Evolutionary conservation across 2,797 vertebrate genomes (phyloP).

Genomic region (Spinus olivaceus): DNA sequence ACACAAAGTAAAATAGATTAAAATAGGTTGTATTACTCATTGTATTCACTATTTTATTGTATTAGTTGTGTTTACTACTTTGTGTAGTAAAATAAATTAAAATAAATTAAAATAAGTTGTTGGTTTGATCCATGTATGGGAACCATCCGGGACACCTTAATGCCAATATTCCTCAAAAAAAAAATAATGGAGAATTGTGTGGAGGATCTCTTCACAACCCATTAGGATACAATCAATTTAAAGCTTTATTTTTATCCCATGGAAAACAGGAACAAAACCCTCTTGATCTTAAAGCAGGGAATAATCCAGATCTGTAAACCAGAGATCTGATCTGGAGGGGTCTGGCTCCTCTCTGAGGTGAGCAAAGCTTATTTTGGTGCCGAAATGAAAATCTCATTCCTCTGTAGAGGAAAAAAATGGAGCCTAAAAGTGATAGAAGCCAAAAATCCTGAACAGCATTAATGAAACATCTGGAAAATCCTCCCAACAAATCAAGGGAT

Average conservation of each 20-base stretch:
- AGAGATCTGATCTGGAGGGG: not conserved
- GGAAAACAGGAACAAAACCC: not conserved
- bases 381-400: not conserved
- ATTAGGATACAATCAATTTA: not conserved
- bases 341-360: not conserved
- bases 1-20: not conserved
- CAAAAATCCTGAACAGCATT: not conserved
- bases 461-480: not conserved
- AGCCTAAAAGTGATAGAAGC: not conserved
- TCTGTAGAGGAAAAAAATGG: not conserved
- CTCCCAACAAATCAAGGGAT: not conserved
- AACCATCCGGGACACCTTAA: not conserved
- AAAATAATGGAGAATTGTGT: accelerated
- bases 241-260: not conserved
- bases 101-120: not conserved
- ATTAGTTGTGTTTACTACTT: not conserved
- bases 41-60: too few species aligned
- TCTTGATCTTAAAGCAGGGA: not conserved
- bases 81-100: not conserved
- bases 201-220: not conserved
- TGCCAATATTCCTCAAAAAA: not conserved
- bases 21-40: not conserved
- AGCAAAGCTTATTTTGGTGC: not conserved
- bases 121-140: not conserved
- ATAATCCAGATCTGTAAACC: not conserved